Conservation (phyloP, 1,140 invertebrate species). For the Pseudomyrmex pallidus region DNA sequence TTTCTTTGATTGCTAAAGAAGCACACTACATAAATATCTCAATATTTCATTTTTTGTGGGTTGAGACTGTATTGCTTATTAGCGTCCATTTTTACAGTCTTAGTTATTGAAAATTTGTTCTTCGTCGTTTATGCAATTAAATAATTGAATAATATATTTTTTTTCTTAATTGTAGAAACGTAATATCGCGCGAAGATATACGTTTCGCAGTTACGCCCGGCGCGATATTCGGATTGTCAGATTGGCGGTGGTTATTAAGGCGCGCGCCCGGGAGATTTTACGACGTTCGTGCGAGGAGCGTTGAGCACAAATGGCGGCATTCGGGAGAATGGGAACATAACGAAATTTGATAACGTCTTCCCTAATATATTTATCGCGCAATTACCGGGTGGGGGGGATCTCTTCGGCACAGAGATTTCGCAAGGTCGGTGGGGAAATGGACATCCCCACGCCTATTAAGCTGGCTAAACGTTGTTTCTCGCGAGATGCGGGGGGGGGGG, state of each 20-base stretch:
- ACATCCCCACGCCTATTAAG: conserved; percentile 11
- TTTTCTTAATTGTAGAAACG: neutral
- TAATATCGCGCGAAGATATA: neutral
- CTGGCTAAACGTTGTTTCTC: conserved; percentile 12
- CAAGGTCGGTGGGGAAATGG: conserved; percentile 16
- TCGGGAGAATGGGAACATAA: conserved; percentile 7
- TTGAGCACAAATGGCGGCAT: neutral
- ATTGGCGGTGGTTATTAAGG: neutral
- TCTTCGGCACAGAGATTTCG: neutral
- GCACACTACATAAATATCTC: too few relatives aligned
- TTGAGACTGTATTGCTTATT: too few relatives aligned
- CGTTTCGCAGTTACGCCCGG: neutral
- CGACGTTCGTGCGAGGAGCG: neutral
- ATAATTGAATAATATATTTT: too few relatives aligned
- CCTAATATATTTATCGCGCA: conserved; percentile 42
- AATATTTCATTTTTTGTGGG: too few relatives aligned
- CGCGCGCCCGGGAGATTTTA: neutral
- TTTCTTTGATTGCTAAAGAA: too few relatives aligned
- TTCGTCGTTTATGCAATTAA: too few relatives aligned
- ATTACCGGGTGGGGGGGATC: conserved; percentile 2
- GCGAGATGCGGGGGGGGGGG: too few relatives aligned
- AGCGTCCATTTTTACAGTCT: too few relatives aligned
- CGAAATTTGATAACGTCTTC: conserved; percentile 41
- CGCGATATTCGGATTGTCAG: neutral
- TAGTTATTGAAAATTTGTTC: too few relatives aligned